phyloP scores from a whole-genome alignment of 2,888 invertebrate species.

The Clunio marinus region DNA sequence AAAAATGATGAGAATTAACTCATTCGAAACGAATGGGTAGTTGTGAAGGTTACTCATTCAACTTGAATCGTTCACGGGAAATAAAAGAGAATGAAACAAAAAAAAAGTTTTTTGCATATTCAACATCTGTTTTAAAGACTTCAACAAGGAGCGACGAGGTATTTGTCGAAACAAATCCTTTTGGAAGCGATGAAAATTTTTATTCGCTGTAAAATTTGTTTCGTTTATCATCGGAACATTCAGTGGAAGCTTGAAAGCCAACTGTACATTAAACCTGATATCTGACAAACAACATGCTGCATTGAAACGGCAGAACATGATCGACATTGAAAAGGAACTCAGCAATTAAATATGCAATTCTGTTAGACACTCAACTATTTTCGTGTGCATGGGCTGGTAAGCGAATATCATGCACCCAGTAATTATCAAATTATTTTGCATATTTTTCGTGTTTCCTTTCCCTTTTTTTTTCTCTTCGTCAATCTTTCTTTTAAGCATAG shows the following conservation, averaged over 20 bases:
- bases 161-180: constrained; percentile 5
- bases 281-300: neutral
- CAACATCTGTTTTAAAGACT: constrained; percentile 19
- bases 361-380: constrained; percentile 5
- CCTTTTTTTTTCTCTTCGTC: neutral
- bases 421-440: constrained; percentile 31
- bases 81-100: neutral
- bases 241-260: neutral
- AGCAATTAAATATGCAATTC: constrained; percentile 32
- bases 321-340: constrained; percentile 28
- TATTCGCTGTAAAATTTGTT: neutral
- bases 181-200: constrained; percentile 1
- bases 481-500: constrained; percentile 19
- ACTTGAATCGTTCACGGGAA: neutral
- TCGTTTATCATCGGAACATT: too few species aligned
- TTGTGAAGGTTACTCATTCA: constrained; percentile 22
- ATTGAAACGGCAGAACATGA: neutral
- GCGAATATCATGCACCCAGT: neutral
- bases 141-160: neutral
- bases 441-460: constrained; percentile 3
- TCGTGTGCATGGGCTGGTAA: neutral
- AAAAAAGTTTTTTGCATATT: constrained; percentile 27
- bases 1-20: constrained; percentile 31
- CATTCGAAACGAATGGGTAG: constrained; percentile 22
- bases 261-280: neutral